Evolutionary conservation across 2,797 vertebrate genomes (phyloP).

Genomic region (Eulemur albifrons): DNA sequence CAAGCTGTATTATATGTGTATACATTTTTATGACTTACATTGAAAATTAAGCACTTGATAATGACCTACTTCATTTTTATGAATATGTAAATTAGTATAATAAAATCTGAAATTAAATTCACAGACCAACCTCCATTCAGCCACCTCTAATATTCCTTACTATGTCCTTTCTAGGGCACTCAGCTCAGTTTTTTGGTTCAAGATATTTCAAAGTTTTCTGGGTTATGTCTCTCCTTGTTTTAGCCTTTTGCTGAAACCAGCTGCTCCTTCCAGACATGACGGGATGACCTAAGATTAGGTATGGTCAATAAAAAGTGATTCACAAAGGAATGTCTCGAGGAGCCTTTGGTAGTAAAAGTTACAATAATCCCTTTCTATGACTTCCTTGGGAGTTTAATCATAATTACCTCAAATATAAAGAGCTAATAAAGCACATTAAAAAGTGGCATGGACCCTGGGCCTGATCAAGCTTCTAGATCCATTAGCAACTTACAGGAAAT

Average conservation of each 20-base stretch:
- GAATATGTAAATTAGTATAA: constrained; percentile 69
- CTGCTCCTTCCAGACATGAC: not conserved
- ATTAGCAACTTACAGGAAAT: constrained; percentile 43
- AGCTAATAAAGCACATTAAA: not conserved
- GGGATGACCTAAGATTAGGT: not conserved
- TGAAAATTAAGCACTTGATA: constrained; percentile 74
- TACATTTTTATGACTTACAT: constrained; percentile 68
- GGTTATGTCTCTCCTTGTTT: not conserved
- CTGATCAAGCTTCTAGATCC: not conserved
- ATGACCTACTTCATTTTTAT: constrained; percentile 76
- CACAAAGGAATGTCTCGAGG: not conserved
- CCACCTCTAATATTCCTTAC: constrained; percentile 35
- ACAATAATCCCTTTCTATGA: not conserved
- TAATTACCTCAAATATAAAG: not conserved
- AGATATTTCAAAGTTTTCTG: not conserved
- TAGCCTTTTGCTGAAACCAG: not conserved
- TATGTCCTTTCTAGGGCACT: constrained; percentile 29
- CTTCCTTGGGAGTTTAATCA: not conserved
- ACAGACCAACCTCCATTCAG: constrained; percentile 28
- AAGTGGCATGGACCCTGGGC: not conserved
- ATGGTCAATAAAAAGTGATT: not conserved
- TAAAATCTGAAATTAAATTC: constrained; percentile 73
- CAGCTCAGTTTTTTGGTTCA: not conserved
- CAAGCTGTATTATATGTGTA: constrained; percentile 47
- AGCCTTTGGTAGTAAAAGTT: not conserved